Percentiles rank a stretch among this genome's conserved stretches.
These are phyloP conservation scores for Bufo bufo DNA, from an alignment of 2,113 vertebrate species.

Conservation along the genomic window DNA sequence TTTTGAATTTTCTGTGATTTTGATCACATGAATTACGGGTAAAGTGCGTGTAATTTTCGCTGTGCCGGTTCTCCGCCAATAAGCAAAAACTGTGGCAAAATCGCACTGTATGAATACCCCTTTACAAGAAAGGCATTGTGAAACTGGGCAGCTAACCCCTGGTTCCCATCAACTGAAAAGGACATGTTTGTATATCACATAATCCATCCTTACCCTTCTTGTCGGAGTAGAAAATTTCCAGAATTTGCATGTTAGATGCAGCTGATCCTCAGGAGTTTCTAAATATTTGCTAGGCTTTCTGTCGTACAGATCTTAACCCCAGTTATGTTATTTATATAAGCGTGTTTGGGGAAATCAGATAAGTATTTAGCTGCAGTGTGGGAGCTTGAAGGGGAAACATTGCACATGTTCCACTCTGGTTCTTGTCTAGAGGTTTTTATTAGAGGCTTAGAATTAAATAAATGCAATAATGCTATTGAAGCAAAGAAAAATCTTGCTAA, in stretches of 20 bases:
- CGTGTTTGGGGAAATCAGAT: slow-evolving; percentile 37
- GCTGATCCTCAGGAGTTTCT: slow-evolving; percentile 4
- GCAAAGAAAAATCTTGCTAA: neutral
- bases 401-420: slow-evolving; percentile 6
- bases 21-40: too few species aligned
- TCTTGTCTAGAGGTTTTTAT: slow-evolving; percentile 1
- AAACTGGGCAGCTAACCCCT: too few species aligned
- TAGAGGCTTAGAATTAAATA: neutral
- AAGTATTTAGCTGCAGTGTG: neutral
- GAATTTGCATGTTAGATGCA: neutral
- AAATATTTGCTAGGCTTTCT: slow-evolving; percentile 24
- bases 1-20: too few species aligned
- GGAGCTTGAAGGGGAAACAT: slow-evolving; percentile 3
- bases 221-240: neutral
- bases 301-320: neutral
- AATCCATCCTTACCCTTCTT: neutral
- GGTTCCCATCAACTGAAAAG: too few species aligned
- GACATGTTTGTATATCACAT: neutral
- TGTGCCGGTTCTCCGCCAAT: too few species aligned
- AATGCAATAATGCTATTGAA: neutral
- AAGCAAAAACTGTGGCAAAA: too few species aligned
- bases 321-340: slow-evolving; percentile 21
- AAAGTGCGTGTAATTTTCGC: too few species aligned
- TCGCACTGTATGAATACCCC: too few species aligned
- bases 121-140: too few species aligned